Evolutionary conservation across 2,888 invertebrate genomes (phyloP).

Genomic region (Bombylius discolor): DNA sequence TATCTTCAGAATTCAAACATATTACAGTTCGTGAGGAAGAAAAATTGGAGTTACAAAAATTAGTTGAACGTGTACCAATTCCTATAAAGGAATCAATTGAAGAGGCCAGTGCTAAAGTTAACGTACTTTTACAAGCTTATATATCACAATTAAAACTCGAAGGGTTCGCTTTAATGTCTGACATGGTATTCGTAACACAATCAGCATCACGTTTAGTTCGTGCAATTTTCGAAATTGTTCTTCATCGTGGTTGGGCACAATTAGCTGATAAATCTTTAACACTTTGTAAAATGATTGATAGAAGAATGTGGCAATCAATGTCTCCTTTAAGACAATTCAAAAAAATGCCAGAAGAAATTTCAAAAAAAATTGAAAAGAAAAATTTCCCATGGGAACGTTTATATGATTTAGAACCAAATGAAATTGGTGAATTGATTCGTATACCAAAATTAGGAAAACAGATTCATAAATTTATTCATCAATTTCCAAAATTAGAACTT

Average conservation of each 20-base stretch:
- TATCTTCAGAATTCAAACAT: conserved; percentile 92
- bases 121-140: conserved; percentile 91
- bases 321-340: conserved; percentile 92
- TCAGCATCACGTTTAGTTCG: conserved; percentile 89
- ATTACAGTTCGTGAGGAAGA: conserved; percentile 92
- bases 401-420: conserved; percentile 92
- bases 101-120: conserved; percentile 88
- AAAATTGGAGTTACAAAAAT: conserved; percentile 87
- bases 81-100: conserved; percentile 98
- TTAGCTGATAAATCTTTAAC: conserved; percentile 90
- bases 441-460: conserved; percentile 56
- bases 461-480: conserved; percentile 76
- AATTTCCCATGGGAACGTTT: conserved; percentile 87
- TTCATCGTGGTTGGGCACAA: conserved; percentile 91
- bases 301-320: conserved; percentile 99
- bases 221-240: conserved; percentile 94
- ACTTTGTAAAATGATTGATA: conserved; percentile 97
- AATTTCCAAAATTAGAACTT: conserved; percentile 91
- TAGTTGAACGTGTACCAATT: conserved; percentile 86
- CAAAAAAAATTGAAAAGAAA: conserved; percentile 97
- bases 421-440: conserved; percentile 71
- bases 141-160: conserved; percentile 97
- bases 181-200: conserved; percentile 99
- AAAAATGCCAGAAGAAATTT: conserved; percentile 93
- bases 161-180: conserved; percentile 96